phyloP scores from a whole-genome alignment of 2,797 vertebrate genomes.

The Trematomus bernacchii region DNA sequence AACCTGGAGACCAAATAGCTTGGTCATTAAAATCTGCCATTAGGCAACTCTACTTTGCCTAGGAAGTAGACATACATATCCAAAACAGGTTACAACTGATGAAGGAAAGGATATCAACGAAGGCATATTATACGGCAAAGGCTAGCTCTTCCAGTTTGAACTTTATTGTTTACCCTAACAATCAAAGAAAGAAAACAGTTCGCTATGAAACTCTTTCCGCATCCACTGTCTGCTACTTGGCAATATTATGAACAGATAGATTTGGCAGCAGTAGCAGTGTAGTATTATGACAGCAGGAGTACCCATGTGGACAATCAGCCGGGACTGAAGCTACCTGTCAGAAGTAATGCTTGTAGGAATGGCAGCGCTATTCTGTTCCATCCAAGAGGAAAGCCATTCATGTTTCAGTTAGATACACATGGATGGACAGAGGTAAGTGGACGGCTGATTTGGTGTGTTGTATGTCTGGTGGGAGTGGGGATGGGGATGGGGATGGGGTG shows the following conservation, averaged over 20 bases:
- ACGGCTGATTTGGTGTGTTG: slow-evolving; percentile 53
- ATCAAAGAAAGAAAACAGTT: slow-evolving; percentile 21
- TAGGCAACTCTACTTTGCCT: slow-evolving; percentile 24
- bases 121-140: background rate
- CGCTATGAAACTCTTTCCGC: slow-evolving; percentile 15
- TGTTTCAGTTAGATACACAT: slow-evolving; percentile 77
- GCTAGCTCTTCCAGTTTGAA: too few relatives aligned
- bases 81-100: slow-evolving; percentile 7
- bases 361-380: slow-evolving; percentile 58
- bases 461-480: slow-evolving; percentile 28
- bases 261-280: slow-evolving; percentile 36
- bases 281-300: slow-evolving; percentile 53
- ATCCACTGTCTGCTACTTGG: slow-evolving; percentile 9
- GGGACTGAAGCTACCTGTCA: slow-evolving; percentile 66
- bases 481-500: slow-evolving; percentile 6
- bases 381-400: slow-evolving; percentile 68
- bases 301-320: slow-evolving; percentile 62
- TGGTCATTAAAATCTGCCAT: slow-evolving; percentile 37
- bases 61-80: slow-evolving; percentile 9
- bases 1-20: slow-evolving; percentile 37
- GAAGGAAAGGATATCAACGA: background rate
- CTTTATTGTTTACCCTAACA: background rate
- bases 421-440: slow-evolving; percentile 68
- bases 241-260: slow-evolving; percentile 28
- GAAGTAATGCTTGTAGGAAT: slow-evolving; percentile 65